Percentiles rank a stretch among this genome's conserved stretches.
phyloP scores from a whole-genome alignment of 2,797 vertebrate genomes.

The Mus caroli region DNA sequence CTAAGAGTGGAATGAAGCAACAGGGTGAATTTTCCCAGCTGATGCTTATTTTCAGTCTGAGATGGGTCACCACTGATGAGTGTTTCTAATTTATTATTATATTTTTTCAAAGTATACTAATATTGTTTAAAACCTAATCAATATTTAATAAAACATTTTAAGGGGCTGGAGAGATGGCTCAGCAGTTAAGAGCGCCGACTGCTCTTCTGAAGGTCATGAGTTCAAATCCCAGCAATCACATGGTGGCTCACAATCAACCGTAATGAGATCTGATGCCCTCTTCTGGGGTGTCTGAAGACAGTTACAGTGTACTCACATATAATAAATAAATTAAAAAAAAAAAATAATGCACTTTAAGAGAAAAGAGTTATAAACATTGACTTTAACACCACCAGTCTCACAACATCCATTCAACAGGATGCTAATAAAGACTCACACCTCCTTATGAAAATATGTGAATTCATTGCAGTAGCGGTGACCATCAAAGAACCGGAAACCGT shows the following conservation, averaged over 20 bases:
- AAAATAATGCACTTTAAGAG: conserved; percentile 50
- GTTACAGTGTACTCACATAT: no score
- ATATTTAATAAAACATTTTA: conserved; percentile 55
- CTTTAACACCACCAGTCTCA: conserved; percentile 6
- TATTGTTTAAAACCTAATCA: conserved; percentile 39
- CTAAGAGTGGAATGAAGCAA: background rate
- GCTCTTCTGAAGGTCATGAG: no score
- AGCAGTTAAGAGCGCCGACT: no score
- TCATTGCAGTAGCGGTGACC: background rate
- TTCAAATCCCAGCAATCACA: no score
- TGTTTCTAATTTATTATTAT: background rate
- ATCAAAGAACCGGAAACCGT: conserved; percentile 25
- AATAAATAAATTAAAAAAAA: no score
- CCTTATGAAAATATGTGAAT: conserved; percentile 40
- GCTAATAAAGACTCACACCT: conserved; percentile 51
- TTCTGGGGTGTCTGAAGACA: no score
- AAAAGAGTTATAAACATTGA: conserved; percentile 25
- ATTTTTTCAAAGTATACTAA: background rate
- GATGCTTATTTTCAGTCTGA: background rate
- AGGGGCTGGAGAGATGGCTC: background rate
- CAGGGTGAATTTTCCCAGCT: background rate
- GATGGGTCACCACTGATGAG: background rate
- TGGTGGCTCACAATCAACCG: no score
- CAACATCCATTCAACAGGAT: conserved; percentile 1
- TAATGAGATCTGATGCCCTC: no score